Base-by-base conservation (phyloP, 2,888 invertebrate species). In the Netelia melanura region DNA sequence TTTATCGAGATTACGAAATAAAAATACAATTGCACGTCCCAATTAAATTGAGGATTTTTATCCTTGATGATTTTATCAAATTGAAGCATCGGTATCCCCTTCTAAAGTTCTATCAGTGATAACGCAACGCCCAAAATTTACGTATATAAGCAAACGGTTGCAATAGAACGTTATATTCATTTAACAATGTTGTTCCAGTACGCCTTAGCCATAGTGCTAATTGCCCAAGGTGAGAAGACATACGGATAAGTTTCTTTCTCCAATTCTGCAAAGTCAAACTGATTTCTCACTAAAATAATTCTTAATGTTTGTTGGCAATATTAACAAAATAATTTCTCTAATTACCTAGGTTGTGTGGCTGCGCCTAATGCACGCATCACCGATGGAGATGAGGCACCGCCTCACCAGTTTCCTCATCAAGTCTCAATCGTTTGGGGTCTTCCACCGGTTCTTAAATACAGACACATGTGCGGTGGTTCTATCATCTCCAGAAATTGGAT, bases 391-490 rank as follows among this genome's bases (percentile, higher is more conserved):
- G 67, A 94, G 5, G 94, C 95, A 0, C 30, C n/a, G 0, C 92
- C 93, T 6, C 93, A 94, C 72, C 87, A 92, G 0, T 94, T 94
- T 3, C 94, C 94, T 1, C 94, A 94, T 87, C 94, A 94, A 64
- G 93, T 94, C 1, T 94, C 95, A 1, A 75, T 95, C 70, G 91
- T 91, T 86, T 89, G 90, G 85, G 92, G 91, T 44, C 0, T 90
- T 3, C 87, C 91, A 10, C 91, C 92, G 0, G 2, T 91, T 38
- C 1, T 88, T 0, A n/a, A 75, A 10, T 90, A 81, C 78, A 89
- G 91, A 0, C 95, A 95, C 88, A 88, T 90, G 23, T 95, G 95
- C 72, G 95, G 94, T 17, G 95, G 94, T 11, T 93, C 94, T 64
- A 92, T 95, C 87, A 87, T 95, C 75, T 81, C 43, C 84, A 89